Evolutionary conservation across 2,888 invertebrate genomes (phyloP).

Genomic region (Troides aeacus): DNA sequence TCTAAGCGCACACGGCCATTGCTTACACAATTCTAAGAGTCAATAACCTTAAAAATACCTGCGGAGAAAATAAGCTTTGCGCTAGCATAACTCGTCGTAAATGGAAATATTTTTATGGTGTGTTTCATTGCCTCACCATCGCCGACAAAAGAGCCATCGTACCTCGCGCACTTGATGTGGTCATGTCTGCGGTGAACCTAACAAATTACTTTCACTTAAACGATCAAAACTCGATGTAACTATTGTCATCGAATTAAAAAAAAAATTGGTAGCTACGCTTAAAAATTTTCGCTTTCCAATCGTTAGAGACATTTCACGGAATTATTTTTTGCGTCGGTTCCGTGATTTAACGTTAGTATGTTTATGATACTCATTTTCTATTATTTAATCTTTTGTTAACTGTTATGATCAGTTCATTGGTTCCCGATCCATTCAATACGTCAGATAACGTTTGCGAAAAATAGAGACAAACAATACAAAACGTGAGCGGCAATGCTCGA

Average conservation of each 20-base stretch:
- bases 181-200: constrained; percentile 48
- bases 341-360: neutral
- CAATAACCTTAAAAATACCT: constrained; percentile 16
- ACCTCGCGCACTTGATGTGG: constrained; percentile 50
- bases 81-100: constrained; percentile 8
- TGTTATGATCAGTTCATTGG: too few species aligned
- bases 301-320: constrained; percentile 1
- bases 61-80: constrained; percentile 10
- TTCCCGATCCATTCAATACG: too few species aligned
- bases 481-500: too few species aligned
- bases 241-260: constrained; percentile 44
- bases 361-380: too few species aligned
- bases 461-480: too few species aligned
- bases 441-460: too few species aligned
- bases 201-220: constrained; percentile 66
- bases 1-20: neutral
- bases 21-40: constrained; percentile 11
- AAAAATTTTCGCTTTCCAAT: constrained; percentile 47
- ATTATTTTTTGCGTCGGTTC: constrained; percentile 2
- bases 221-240: constrained; percentile 42
- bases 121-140: constrained; percentile 14
- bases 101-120: constrained; percentile 25
- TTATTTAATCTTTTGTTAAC: too few species aligned
- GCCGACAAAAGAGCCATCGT: constrained; percentile 44
- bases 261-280: constrained; percentile 40